Evolutionary conservation across 2,113 vertebrate genomes (phyloP).

Genomic region (Gasterosteus nipponicus): DNA sequence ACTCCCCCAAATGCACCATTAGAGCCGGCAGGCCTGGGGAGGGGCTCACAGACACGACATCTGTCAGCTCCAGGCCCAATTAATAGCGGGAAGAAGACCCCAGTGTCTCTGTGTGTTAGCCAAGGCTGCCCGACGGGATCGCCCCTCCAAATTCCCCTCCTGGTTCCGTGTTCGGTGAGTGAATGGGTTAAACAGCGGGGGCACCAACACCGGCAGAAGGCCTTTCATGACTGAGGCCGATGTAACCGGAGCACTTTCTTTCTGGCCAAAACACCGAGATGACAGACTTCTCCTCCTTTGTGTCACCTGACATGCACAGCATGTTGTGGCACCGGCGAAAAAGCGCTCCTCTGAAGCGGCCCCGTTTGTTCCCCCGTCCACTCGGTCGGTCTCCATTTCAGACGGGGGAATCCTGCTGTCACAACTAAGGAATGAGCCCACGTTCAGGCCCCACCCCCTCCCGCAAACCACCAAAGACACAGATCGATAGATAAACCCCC

Average conservation of each 20-base stretch:
- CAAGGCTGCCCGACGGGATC: constrained; percentile 32
- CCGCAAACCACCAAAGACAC: not conserved
- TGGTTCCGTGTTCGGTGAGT: not conserved
- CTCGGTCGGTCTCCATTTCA: constrained; percentile 48
- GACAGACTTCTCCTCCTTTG: constrained; percentile 28
- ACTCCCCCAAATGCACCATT: constrained; percentile 18
- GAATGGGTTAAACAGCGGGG: constrained; percentile 21
- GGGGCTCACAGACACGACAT: constrained; percentile 50
- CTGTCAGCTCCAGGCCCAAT: constrained; percentile 64
- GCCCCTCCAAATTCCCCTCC: constrained; percentile 17
- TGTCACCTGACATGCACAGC: constrained; percentile 42
- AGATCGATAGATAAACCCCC: constrained; percentile 34
- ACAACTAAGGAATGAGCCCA: constrained; percentile 66
- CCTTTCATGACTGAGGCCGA: constrained; percentile 24
- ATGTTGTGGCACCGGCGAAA: constrained; percentile 46
- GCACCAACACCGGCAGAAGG: constrained; percentile 1
- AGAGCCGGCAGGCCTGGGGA: constrained; percentile 34
- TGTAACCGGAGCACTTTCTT: constrained; percentile 34
- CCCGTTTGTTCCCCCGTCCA: constrained; percentile 27
- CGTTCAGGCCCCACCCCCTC: not conserved
- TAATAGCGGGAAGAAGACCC: constrained; percentile 64
- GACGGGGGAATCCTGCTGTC: constrained; percentile 68
- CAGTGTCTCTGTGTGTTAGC: constrained; percentile 27
- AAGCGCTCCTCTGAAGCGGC: constrained; percentile 24
- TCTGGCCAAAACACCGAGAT: constrained; percentile 45